Base-by-base conservation (phyloP, 2,888 invertebrate species). In the Drosophila emarginata region DNA sequence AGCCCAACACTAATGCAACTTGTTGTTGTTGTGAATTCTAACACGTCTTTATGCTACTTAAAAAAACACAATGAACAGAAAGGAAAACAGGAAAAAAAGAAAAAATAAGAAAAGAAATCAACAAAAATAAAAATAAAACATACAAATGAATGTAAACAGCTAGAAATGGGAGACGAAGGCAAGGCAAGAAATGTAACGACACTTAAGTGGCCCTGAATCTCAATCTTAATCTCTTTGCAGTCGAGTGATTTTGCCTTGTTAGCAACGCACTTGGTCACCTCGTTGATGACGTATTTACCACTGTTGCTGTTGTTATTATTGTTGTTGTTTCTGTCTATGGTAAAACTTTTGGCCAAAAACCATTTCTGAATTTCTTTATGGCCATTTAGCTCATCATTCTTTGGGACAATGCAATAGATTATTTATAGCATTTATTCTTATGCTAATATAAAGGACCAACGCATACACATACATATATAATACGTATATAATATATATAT, bases 141-240 rank as follows among this genome's bases (percentile, higher is more conserved):
- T 32, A 61, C 56, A 74, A 70, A 78, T 76, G 70, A 72, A 67
- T 75, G 66, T 62, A 67, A 76, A 69, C 67, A 76, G 76, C 65
- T 32, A 37, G 57, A 28, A 59, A 56, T 61, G 67, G 45, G 56
- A 15, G 37, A 26, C 36, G 26, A 52, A 23, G 39, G 59, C 53
- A 21, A 60, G 56, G 52, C 57, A 63, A 64, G 21, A 45, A 45
- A 57, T 77, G 70, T 80, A 73, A 67, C 72, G 71, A 72, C 81
- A 76, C 82, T 85, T 80, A 75, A 85, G 74, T 78, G 72, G 80
- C 80, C 79, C 72, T 85, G 72, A 76, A 80, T 80, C 78, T 74
- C 80, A 75, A 86, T 80, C 83, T 73, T 73, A 82, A 80, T 80
- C 69, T 85, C 68, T 81, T 81, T 81, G 74, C 88, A 85, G 78